Conservation (phyloP, 2,888 invertebrate genomes). For the Apotomis capreana region DNA sequence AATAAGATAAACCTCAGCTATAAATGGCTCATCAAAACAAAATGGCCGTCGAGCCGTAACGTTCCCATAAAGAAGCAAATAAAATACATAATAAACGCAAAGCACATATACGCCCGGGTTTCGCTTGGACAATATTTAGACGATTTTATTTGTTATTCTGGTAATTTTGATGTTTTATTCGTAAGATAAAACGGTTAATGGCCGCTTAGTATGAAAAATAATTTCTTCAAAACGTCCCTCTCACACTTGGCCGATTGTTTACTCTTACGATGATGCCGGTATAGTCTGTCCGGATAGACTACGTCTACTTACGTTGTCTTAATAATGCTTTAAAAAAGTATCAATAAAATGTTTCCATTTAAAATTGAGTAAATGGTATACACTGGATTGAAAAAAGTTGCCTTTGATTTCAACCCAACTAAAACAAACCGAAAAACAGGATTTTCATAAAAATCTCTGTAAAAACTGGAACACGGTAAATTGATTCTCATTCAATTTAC, state of each 20-base stretch:
- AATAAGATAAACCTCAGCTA: conserved; percentile 24
- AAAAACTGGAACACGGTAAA: conserved; percentile 8
- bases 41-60: conserved; percentile 37
- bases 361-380: no score
- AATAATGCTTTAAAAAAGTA: no score
- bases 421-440: neutral
- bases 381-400: no score
- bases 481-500: conserved; percentile 24
- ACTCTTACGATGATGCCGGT: no score
- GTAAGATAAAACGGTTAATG: conserved; percentile 4
- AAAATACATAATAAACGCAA: conserved; percentile 36
- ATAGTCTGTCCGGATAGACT: no score
- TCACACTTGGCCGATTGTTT: no score
- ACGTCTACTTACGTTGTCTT: no score
- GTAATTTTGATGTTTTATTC: conserved; percentile 22
- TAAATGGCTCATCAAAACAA: conserved; percentile 32
- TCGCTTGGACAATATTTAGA: conserved; percentile 27
- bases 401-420: neutral
- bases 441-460: neutral
- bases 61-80: conserved; percentile 31
- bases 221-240: no score
- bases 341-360: neutral
- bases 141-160: conserved; percentile 22
- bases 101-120: conserved; percentile 2
- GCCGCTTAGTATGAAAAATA: neutral